These are phyloP conservation scores for Nibea albiflora DNA, from an alignment of 2,113 vertebrate species.

Conservation along the genomic window DNA sequence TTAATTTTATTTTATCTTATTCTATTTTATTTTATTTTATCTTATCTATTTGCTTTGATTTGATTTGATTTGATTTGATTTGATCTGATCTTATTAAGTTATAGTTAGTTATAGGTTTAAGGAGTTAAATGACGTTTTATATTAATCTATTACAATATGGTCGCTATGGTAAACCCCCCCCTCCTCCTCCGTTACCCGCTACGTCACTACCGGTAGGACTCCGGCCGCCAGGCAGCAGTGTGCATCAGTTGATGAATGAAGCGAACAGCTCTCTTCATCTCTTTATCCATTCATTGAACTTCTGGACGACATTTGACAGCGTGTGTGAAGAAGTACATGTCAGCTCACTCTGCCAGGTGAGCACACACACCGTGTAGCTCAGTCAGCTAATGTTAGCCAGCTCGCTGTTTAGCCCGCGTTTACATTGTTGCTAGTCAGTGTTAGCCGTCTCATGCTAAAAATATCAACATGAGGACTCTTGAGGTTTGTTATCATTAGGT, in stretches of 20 bases:
- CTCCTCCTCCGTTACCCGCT: background rate
- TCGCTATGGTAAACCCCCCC: constrained; percentile 57
- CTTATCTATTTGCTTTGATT: background rate
- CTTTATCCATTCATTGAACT: constrained; percentile 55
- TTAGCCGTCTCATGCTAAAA: constrained; percentile 74
- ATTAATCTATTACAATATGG: background rate
- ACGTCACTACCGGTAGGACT: constrained; percentile 73
- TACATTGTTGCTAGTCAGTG: constrained; percentile 58
- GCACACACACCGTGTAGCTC: background rate
- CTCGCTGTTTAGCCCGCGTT: constrained; percentile 27
- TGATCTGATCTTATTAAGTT: no score
- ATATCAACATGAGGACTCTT: constrained; percentile 62
- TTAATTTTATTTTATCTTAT: no score
- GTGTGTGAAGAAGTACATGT: background rate
- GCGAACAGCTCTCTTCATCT: constrained; percentile 52
- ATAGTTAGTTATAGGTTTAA: background rate
- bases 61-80: background rate
- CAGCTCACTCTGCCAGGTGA: constrained; percentile 49
- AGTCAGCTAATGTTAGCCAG: constrained; percentile 32
- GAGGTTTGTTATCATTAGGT: constrained; percentile 22
- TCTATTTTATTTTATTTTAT: background rate
- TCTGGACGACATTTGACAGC: background rate
- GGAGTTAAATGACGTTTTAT: background rate
- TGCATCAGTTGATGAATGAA: constrained; percentile 64
- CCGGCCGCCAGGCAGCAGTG: constrained; percentile 56